A percentile compares a stretch with the other conserved stretches of the same genome.
Conservation (phyloP, 2,797 vertebrate genomes). For the Phataginus tricuspis region DNA sequence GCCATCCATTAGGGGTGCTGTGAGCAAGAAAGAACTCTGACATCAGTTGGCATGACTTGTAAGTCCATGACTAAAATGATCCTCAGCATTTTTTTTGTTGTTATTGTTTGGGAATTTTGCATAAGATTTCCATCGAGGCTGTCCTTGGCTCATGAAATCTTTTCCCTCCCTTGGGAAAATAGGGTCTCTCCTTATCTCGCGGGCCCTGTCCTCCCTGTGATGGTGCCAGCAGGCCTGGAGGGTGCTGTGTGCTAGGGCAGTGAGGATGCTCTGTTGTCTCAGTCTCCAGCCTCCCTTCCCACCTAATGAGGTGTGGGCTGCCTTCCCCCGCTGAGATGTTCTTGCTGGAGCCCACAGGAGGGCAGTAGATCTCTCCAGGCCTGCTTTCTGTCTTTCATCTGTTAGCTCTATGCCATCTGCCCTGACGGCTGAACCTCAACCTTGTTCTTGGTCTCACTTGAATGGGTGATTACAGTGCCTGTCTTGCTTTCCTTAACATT, state of each 20-base stretch:
- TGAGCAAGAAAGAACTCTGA: background rate
- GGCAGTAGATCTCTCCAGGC: background rate
- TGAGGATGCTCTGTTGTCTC: background rate
- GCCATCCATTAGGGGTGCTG: accelerated
- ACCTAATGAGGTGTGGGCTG: accelerated
- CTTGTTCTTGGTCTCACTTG: background rate
- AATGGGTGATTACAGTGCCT: background rate
- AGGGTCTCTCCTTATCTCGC: background rate
- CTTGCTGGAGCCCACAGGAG: too few relatives aligned
- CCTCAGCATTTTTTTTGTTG: background rate
- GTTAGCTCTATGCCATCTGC: background rate
- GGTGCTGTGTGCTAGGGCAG: background rate
- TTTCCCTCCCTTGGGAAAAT: background rate
- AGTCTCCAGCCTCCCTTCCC: background rate
- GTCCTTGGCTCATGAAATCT: background rate
- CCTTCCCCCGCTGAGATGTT: accelerated
- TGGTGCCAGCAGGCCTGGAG: background rate
- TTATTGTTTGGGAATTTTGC: background rate
- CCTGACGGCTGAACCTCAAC: background rate
- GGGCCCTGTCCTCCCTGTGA: background rate
- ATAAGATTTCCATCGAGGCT: background rate
- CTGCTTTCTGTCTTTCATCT: background rate
- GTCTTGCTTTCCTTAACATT: background rate
- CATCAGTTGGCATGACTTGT: background rate
- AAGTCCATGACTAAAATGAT: background rate